Base-by-base conservation (phyloP, 2,113 vertebrate species). In the Ivindomyrus marchei region DNA sequence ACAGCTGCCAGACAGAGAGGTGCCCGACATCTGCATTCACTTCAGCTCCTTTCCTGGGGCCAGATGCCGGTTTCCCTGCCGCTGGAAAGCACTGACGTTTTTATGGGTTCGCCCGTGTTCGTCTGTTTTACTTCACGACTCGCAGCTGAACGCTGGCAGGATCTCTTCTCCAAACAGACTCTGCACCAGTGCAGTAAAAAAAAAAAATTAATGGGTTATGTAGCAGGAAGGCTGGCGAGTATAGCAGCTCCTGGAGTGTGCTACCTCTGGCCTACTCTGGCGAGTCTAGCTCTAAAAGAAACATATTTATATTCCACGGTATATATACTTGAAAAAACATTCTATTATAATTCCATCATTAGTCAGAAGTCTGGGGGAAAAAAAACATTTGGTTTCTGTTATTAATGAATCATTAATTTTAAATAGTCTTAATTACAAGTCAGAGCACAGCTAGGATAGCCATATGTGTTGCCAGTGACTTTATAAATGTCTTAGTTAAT, bases 31-130 rank as follows among this genome's bases (percentile, higher is more conserved):
- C 90, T 93, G 92, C 36, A 50, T 77, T 46, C 66, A 88, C 45
- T 80, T 80, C 19, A 11, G 31, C 21, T 89, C 39, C 27, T 52
- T 21, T 84, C 47, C 91, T 56, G 88, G 90, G 74, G 92, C 92
- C 90, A 90, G 91, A 92, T 50, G 53, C 91, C 91, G 92, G 36
- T 19, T 70, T 70, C 92, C 93, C 92, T 92, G 56, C 87, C 0
- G 6, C 88, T 2, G 90, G 88, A 53, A 87, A 91, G 85, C 88
- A 3, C 47, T 27, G 47, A 87, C 66, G 88, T 89, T 58, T 87
- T 90, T 80, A 80, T 80, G 74, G 74, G 74, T 19, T 80, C 15
- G 31, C 62, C 74, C 74, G 19, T 80, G 74, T 80, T 80, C 31
- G 74, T 80, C 74, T 90, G 50, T 85, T 89, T 85, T 42, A n/a